Conservation (phyloP, 1,140 invertebrate genomes). For the Pemphigus obesinymphae region DNA sequence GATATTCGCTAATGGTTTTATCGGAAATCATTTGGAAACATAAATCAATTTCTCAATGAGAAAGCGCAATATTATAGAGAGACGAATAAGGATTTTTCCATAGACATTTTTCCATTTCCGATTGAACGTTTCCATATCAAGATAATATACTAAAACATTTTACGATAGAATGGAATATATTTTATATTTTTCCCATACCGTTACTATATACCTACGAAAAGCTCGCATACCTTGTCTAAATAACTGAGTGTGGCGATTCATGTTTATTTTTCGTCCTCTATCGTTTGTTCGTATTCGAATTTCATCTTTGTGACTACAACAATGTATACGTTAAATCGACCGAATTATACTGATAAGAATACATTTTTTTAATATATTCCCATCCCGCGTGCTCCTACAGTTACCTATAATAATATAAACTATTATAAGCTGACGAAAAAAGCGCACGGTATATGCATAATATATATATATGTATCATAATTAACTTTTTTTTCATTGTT, state of each 20-base stretch:
- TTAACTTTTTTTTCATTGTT: no score
- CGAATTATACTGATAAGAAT: constrained; percentile 12
- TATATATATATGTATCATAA: no score
- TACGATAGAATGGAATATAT: neutral
- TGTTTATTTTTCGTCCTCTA: neutral
- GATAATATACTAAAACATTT: no score
- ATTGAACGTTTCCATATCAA: neutral
- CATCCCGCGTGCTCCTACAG: neutral
- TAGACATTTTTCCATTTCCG: constrained; percentile 1
- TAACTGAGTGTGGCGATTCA: neutral
- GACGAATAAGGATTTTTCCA: neutral
- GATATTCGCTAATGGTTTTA: no score
- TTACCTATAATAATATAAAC: neutral
- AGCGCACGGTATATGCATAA: no score
- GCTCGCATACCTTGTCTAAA: neutral
- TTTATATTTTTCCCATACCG: neutral
- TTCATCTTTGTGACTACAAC: neutral
- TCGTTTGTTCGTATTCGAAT: neutral
- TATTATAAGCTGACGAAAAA: no score
- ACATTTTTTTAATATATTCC: neutral
- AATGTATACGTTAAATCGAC: constrained; percentile 10
- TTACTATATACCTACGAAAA: neutral
- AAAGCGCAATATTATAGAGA: no score
- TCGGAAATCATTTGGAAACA: no score
- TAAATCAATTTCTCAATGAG: no score